Percentiles rank a stretch among this genome's conserved stretches.
Evolutionary conservation across 1,140 invertebrate species (phyloP).

Genomic region (Carposina sasakii): DNA sequence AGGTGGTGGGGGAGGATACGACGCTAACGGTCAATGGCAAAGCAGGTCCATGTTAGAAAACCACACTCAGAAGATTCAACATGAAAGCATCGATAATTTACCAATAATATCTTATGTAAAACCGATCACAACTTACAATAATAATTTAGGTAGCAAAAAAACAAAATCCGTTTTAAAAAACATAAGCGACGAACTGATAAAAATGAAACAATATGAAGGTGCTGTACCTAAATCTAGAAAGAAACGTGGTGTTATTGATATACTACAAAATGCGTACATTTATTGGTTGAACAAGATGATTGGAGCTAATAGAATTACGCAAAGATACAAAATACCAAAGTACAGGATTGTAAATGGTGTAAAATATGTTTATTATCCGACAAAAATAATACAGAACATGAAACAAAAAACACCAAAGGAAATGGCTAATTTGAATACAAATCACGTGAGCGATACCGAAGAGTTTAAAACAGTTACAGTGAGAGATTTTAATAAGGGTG

Average conservation of each 20-base stretch:
- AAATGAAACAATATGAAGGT: slow-evolving; percentile 3
- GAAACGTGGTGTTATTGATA: slow-evolving; percentile 45
- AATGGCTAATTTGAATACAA: slow-evolving; percentile 15
- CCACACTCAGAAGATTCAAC: slow-evolving; percentile 16
- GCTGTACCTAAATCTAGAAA: slow-evolving; percentile 29
- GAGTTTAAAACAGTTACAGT: slow-evolving; percentile 37
- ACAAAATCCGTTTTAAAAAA: slow-evolving; percentile 16
- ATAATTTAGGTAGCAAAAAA: slow-evolving; percentile 7
- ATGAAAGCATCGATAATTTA: slow-evolving; percentile 20
- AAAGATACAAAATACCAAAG: slow-evolving; percentile 26
- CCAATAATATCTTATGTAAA: slow-evolving; percentile 32
- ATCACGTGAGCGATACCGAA: slow-evolving; percentile 28
- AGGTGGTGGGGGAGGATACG: slow-evolving; percentile 49
- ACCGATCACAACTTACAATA: slow-evolving; percentile 27
- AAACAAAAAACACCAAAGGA: slow-evolving; percentile 38
- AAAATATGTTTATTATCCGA: slow-evolving; percentile 47
- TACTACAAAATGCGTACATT: slow-evolving; percentile 41
- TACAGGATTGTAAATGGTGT: slow-evolving; percentile 49
- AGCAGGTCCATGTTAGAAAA: slow-evolving; percentile 53
- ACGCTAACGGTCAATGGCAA: slow-evolving; percentile 65
- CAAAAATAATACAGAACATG: slow-evolving; percentile 21
- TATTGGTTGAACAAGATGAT: slow-evolving; percentile 46
- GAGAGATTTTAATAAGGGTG: slow-evolving; percentile 56
- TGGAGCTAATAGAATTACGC: slow-evolving; percentile 27
- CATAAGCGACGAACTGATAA: slow-evolving; percentile 22